Conservation (phyloP, 2,797 vertebrate genomes). For the Poecilia velifera region DNA sequence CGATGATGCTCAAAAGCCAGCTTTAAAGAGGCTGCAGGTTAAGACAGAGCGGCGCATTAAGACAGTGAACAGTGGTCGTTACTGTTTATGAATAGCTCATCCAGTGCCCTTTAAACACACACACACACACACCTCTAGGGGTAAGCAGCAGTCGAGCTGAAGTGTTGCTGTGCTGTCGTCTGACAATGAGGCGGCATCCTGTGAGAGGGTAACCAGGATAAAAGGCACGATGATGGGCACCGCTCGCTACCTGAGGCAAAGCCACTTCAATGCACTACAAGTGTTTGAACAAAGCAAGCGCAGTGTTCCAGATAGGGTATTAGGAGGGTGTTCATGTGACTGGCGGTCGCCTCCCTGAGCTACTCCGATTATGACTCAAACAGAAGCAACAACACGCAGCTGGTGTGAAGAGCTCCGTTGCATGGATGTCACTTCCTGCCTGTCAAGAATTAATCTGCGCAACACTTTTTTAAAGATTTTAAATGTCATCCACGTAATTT, state of each 20-base stretch:
- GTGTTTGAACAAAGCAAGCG: slow-evolving; percentile 75
- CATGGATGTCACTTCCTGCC: slow-evolving; percentile 64
- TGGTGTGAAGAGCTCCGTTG: slow-evolving; percentile 58
- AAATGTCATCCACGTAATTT: slow-evolving; percentile 59
- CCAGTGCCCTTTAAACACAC: slow-evolving; percentile 81
- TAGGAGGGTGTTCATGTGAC: slow-evolving; percentile 66
- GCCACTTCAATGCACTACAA: slow-evolving; percentile 68
- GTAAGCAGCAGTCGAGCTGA: slow-evolving; percentile 67
- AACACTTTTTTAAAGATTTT: slow-evolving; percentile 49
- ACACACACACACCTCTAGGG: slow-evolving; percentile 68
- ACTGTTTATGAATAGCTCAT: slow-evolving; percentile 87
- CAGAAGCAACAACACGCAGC: slow-evolving; percentile 52
- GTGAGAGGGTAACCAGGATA: slow-evolving; percentile 85
- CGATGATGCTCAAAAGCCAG: slow-evolving; percentile 48
- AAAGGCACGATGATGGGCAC: slow-evolving; percentile 80
- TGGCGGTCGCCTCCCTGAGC: slow-evolving; percentile 52
- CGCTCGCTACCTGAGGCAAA: slow-evolving; percentile 77
- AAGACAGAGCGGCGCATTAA: slow-evolving; percentile 57
- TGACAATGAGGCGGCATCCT: slow-evolving; percentile 78
- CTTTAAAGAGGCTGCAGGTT: slow-evolving; percentile 34
- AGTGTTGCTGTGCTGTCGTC: slow-evolving; percentile 78
- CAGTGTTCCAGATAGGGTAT: slow-evolving; percentile 62
- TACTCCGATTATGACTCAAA: slow-evolving; percentile 67
- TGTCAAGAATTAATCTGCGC: slow-evolving; percentile 61
- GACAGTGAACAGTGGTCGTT: slow-evolving; percentile 75